Percentiles rank a stretch among this genome's conserved stretches.
Conservation (phyloP, 2,113 vertebrate species). For the Lasiurus borealis region DNA sequence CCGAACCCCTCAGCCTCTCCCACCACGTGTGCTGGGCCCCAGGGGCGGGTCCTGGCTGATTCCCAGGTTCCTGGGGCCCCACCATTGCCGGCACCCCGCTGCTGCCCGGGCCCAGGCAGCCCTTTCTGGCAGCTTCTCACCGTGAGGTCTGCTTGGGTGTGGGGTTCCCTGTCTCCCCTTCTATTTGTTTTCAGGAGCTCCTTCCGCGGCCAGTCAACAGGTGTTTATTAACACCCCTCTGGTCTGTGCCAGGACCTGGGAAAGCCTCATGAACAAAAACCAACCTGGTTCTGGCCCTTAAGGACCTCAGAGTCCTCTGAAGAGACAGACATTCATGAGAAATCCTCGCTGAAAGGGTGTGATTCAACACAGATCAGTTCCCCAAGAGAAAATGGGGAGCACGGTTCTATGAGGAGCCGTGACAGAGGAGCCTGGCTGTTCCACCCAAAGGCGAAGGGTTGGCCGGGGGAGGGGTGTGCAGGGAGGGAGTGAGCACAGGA, state of each 20-base stretch:
- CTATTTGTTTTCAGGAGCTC: neutral
- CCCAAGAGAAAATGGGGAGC: neutral
- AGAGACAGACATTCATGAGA: slow-evolving; percentile 11
- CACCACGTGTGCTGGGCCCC: neutral
- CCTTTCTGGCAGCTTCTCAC: neutral
- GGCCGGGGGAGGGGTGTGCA: neutral
- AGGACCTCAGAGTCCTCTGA: neutral
- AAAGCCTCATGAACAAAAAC: slow-evolving; percentile 36
- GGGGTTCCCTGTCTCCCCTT: neutral
- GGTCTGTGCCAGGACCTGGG: neutral
- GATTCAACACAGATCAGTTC: neutral
- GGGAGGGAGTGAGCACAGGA: neutral
- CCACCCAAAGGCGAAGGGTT: neutral
- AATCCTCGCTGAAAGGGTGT: neutral
- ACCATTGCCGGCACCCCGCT: neutral
- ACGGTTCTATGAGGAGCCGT: neutral
- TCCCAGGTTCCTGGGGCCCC: neutral
- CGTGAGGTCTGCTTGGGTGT: slow-evolving; percentile 19
- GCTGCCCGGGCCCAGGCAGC: neutral
- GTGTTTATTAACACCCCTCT: neutral
- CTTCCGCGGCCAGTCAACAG: neutral
- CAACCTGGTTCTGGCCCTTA: slow-evolving; percentile 19
- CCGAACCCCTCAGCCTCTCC: neutral
- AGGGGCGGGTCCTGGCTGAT: neutral
- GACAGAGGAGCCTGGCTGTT: neutral